Evolutionary conservation across 2,888 invertebrate genomes (phyloP).

Genomic region (Alcis repandata): DNA sequence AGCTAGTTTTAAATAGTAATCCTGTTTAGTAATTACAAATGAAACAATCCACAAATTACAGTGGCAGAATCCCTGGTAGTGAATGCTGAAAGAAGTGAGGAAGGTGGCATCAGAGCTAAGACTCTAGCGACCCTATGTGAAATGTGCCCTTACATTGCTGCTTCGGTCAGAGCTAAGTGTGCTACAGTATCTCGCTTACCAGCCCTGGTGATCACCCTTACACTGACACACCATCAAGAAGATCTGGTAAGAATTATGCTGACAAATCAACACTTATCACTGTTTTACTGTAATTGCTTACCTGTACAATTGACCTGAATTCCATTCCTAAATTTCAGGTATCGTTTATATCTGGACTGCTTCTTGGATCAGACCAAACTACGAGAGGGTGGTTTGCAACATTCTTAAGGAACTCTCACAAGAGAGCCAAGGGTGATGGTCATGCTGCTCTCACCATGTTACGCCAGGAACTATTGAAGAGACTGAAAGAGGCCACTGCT

Average conservation of each 20-base stretch:
- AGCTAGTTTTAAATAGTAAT: too few relatives aligned
- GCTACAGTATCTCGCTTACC: conserved; percentile 96
- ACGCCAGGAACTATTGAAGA: conserved; percentile 91
- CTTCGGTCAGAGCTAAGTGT: conserved; percentile 94
- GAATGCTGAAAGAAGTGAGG: conserved; percentile 95
- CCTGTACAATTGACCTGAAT: too few relatives aligned
- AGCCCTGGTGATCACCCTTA: conserved; percentile 93
- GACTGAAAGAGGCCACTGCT: conserved; percentile 90
- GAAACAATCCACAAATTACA: conserved; percentile 55
- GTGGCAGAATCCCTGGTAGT: conserved; percentile 94
- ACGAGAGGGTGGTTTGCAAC: conserved; percentile 97
- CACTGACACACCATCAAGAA: conserved; percentile 89
- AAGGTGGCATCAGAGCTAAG: conserved; percentile 94
- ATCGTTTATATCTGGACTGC: conserved; percentile 94
- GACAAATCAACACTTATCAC: too few relatives aligned
- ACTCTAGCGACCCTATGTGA: conserved; percentile 93
- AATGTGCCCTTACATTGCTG: conserved; percentile 95
- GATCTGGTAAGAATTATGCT: conserved; percentile 79
- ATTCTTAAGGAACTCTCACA: conserved; percentile 95
- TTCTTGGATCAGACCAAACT: conserved; percentile 96
- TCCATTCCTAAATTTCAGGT: conserved; percentile 87
- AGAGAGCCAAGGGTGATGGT: conserved; percentile 91
- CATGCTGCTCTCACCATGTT: conserved; percentile 89
- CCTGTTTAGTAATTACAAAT: neutral
- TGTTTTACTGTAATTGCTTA: too few relatives aligned